Conservation (phyloP, 1,140 invertebrate species). For the Kradibia gibbosae region DNA sequence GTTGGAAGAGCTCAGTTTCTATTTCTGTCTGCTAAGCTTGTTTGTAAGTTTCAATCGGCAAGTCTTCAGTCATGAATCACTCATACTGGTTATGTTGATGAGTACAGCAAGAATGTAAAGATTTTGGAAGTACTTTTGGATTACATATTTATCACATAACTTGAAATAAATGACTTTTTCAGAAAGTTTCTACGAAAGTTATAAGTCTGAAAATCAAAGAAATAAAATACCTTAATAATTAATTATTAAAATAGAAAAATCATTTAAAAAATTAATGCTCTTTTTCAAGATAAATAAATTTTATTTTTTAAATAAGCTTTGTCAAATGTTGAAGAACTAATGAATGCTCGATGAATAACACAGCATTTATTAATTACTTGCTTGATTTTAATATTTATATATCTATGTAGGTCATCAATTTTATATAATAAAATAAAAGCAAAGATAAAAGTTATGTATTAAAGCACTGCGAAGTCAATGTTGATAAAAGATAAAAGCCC, state of each 20-base stretch:
- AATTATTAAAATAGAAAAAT: background rate
- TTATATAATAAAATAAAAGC: too few relatives aligned
- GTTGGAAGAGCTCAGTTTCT: constrained; percentile 40
- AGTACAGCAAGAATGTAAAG: constrained; percentile 3
- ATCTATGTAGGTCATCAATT: too few relatives aligned
- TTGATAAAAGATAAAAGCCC: too few relatives aligned
- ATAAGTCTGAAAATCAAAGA: constrained; percentile 14
- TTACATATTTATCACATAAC: constrained; percentile 33
- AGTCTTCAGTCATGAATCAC: background rate
- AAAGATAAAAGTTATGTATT: too few relatives aligned
- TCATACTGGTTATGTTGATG: background rate
- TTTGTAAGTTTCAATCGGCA: background rate
- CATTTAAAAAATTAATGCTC: background rate
- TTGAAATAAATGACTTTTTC: constrained; percentile 17
- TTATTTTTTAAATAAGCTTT: too few relatives aligned
- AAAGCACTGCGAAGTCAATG: too few relatives aligned
- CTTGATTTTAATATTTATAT: too few relatives aligned
- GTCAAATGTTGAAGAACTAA: too few relatives aligned
- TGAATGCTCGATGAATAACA: too few relatives aligned
- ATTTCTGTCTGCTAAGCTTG: constrained; percentile 4
- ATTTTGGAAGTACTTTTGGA: constrained; percentile 26
- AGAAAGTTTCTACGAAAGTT: background rate
- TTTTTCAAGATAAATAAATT: too few relatives aligned
- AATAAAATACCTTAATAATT: background rate
- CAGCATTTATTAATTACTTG: too few relatives aligned